These are phyloP conservation scores for Petaurus breviceps DNA, from an alignment of 2,113 vertebrate genomes.

Conservation along the genomic window DNA sequence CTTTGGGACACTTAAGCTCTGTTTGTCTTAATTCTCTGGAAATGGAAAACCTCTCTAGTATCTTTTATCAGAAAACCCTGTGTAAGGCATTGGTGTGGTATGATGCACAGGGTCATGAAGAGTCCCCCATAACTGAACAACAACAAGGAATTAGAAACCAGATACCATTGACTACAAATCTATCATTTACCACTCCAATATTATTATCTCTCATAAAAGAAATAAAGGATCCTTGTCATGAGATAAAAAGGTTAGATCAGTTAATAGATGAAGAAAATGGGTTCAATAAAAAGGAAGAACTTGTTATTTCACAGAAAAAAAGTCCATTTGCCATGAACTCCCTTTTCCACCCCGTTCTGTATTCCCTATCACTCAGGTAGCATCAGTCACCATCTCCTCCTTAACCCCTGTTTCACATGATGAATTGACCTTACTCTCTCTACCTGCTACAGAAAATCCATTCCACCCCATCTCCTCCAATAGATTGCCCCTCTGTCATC, in stretches of 20 bases:
- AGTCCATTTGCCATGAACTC: no score
- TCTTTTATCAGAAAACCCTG: background rate
- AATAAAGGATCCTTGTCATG: no score
- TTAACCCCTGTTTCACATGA: background rate
- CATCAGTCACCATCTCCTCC: no score
- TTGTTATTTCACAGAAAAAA: no score
- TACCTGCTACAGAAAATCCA: background rate
- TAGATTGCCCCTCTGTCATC: background rate
- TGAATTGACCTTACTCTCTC: background rate
- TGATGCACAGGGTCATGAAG: background rate
- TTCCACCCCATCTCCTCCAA: background rate
- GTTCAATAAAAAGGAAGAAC: no score
- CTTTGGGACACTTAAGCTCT: background rate
- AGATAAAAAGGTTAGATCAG: no score
- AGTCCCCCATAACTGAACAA: no score
- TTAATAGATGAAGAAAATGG: no score
- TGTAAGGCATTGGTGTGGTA: background rate
- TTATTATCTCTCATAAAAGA: background rate
- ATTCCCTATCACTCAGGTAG: no score
- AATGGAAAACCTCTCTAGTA: background rate
- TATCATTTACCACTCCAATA: background rate
- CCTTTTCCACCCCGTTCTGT: no score
- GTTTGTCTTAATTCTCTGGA: background rate
- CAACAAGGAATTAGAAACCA: background rate
- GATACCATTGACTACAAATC: background rate